Conservation (phyloP, 1,140 invertebrate genomes). For the Macrotrachela quadricornifera region DNA sequence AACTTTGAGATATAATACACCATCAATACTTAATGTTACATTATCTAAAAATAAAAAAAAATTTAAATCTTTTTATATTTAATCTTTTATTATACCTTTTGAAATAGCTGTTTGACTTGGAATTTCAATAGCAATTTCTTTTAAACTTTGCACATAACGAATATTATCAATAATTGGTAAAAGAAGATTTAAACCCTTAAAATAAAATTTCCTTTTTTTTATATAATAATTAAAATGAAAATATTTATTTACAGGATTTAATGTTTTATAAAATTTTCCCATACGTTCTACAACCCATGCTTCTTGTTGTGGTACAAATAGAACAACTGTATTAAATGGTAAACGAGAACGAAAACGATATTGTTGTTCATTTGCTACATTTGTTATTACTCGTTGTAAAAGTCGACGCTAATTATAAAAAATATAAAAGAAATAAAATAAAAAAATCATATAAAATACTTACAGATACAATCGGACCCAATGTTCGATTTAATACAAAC, state of each 20-base stretch:
- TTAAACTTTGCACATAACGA: slow-evolving; percentile 92
- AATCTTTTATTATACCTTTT: slow-evolving; percentile 34
- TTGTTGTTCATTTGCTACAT: no score
- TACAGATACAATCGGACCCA: no score
- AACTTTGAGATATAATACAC: slow-evolving; percentile 80
- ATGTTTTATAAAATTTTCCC: slow-evolving; percentile 77
- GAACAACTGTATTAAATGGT: slow-evolving; percentile 69
- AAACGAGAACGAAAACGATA: background rate
- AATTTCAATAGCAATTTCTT: slow-evolving; percentile 97
- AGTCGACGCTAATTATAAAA: no score
- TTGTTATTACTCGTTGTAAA: no score
- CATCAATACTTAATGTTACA: slow-evolving; percentile 85
- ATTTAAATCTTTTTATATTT: background rate
- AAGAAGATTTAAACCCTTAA: slow-evolving; percentile 64
- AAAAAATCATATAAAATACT: no score
- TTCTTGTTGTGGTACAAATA: slow-evolving; percentile 97
- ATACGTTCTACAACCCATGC: slow-evolving; percentile 96
- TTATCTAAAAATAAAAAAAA: slow-evolving; percentile 45
- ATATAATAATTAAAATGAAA: background rate
- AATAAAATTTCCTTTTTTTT: slow-evolving; percentile 12
- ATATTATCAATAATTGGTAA: slow-evolving; percentile 76
- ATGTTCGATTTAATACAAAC: no score
- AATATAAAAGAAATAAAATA: no score
- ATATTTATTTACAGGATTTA: slow-evolving; percentile 46
- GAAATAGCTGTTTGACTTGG: slow-evolving; percentile 96